Evolutionary conservation across 2,113 vertebrate species (phyloP).

Genomic region (Macquaria australasica): DNA sequence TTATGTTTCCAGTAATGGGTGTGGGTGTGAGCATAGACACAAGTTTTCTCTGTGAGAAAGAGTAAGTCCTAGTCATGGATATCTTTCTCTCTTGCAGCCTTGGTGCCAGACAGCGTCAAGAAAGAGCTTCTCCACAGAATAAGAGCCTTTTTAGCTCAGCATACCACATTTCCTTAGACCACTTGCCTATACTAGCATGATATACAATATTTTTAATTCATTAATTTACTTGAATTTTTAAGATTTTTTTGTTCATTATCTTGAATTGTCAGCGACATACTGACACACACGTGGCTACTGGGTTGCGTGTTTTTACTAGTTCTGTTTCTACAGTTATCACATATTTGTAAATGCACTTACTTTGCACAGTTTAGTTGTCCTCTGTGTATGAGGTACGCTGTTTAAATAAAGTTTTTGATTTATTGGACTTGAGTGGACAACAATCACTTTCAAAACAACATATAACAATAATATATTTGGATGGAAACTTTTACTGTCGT

Average conservation of each 20-base stretch:
- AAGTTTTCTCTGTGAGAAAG: background rate
- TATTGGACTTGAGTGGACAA: background rate
- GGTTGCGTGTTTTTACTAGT: background rate
- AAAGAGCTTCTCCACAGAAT: conserved; percentile 98
- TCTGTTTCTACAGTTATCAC: background rate
- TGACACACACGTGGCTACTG: background rate
- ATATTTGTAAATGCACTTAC: conserved; percentile 20
- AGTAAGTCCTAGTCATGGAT: background rate
- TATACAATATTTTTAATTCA: conserved; percentile 7
- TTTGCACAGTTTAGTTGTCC: conserved; percentile 1
- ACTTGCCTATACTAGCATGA: conserved; percentile 16
- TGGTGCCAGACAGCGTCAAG: conserved; percentile 99
- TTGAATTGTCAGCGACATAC: background rate
- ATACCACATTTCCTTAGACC: conserved; percentile 82
- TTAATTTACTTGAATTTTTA: background rate
- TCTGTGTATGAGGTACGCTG: conserved; percentile 32
- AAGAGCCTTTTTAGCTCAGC: conserved; percentile 95
- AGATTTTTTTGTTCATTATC: background rate
- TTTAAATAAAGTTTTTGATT: conserved; percentile 49
- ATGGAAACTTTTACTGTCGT: background rate
- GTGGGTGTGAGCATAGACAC: background rate
- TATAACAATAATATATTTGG: background rate
- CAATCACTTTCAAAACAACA: background rate
- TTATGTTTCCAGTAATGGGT: background rate
- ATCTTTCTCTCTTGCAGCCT: conserved; percentile 85